Conservation (phyloP, 2,797 vertebrate species). For the Lepus oiostolus region DNA sequence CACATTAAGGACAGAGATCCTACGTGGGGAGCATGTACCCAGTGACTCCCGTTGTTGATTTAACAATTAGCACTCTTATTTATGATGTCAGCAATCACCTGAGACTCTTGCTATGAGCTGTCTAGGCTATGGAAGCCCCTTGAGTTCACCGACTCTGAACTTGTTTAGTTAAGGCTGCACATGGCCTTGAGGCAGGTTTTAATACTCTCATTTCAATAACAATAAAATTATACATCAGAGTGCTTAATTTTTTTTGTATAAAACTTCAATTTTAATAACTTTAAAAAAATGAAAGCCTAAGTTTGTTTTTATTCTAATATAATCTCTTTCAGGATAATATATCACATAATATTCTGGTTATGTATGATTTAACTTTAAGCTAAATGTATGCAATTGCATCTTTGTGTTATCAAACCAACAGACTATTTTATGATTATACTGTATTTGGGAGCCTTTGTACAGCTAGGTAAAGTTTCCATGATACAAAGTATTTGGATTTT, state of each 20-base stretch:
- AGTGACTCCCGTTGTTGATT: too few relatives aligned
- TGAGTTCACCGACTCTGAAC: too few relatives aligned
- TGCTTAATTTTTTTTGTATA: not conserved
- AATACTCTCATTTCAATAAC: not conserved
- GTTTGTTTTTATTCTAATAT: not conserved
- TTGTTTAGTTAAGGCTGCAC: too few relatives aligned
- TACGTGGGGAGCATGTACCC: too few relatives aligned
- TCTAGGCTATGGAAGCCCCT: too few relatives aligned
- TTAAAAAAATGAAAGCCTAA: slow-evolving; percentile 48
- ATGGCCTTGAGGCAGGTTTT: not conserved
- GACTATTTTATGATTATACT: not conserved
- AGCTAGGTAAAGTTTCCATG: too few relatives aligned
- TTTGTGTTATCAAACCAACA: not conserved
- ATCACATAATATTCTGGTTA: not conserved
- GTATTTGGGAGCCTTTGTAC: too few relatives aligned
- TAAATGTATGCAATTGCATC: not conserved
- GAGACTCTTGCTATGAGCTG: too few relatives aligned
- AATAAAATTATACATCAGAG: not conserved
- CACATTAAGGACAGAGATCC: too few relatives aligned
- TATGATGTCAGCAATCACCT: too few relatives aligned
- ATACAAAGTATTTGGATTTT: too few relatives aligned
- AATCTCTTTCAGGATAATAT: not conserved
- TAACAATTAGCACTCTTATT: too few relatives aligned
- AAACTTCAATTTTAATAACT: not conserved
- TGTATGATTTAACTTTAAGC: slow-evolving; percentile 1